These are phyloP conservation scores for Psilopogon haemacephalus DNA, from an alignment of 2,113 vertebrate genomes.

Conservation along the genomic window DNA sequence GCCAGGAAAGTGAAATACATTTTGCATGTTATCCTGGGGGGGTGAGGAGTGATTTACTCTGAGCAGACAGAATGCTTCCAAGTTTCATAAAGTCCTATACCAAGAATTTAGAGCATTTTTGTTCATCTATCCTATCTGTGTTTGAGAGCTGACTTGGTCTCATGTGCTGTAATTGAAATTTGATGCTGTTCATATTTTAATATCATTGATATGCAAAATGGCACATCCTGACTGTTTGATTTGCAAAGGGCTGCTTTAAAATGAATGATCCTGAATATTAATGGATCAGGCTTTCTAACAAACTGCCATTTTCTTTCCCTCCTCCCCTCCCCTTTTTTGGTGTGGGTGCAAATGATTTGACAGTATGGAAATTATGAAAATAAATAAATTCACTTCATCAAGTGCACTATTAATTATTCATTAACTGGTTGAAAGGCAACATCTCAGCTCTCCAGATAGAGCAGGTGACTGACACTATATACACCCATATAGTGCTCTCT, in stretches of 20 bases:
- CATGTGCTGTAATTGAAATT: constrained; percentile 33
- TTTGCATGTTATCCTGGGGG: neutral
- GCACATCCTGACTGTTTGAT: constrained; percentile 12
- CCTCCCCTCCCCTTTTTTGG: neutral
- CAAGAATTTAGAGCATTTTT: neutral
- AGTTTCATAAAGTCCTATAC: neutral
- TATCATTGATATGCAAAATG: constrained; percentile 40
- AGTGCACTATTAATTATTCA: constrained; percentile 16
- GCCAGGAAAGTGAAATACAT: neutral
- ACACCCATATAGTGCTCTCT: neutral
- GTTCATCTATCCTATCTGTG: neutral
- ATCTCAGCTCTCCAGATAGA: neutral
- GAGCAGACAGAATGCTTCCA: neutral
- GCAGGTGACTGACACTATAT: neutral
- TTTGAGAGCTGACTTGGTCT: constrained; percentile 8
- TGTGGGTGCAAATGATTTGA: neutral
- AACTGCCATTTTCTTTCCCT: constrained; percentile 17
- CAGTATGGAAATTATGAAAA: constrained; percentile 31
- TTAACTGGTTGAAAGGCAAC: neutral
- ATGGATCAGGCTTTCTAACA: constrained; percentile 23
- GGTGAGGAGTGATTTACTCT: neutral
- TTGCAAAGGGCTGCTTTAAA: constrained; percentile 36
- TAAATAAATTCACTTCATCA: constrained; percentile 27
- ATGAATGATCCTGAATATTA: constrained; percentile 42
- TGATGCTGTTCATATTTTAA: constrained; percentile 37